phyloP scores from a whole-genome alignment of 2,797 vertebrate genomes.

The Alosa sapidissima region DNA sequence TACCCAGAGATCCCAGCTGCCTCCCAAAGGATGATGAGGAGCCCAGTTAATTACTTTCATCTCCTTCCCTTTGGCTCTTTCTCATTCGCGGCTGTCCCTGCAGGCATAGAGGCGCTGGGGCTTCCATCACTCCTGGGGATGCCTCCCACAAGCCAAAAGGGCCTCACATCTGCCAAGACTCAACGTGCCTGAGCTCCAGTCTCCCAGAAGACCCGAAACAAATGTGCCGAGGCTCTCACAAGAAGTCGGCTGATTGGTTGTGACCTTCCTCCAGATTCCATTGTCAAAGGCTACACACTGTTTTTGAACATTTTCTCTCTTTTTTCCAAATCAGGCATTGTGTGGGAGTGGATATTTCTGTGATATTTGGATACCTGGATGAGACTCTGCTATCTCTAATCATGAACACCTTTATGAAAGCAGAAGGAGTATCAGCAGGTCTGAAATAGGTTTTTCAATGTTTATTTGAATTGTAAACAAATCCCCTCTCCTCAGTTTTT shows the following conservation, averaged over 20 bases:
- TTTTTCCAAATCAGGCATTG: neutral
- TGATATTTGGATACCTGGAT: neutral
- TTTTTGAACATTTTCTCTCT: constrained; percentile 22
- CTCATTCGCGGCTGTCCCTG: neutral
- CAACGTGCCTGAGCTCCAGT: constrained; percentile 29
- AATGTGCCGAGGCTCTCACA: constrained; percentile 60
- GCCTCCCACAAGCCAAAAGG: neutral
- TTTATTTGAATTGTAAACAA: neutral
- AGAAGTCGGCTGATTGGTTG: constrained; percentile 63
- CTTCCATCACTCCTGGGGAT: neutral
- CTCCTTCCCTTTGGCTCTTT: neutral
- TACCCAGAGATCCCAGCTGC: constrained; percentile 1
- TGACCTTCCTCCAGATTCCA: constrained; percentile 62
- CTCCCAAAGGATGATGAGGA: neutral
- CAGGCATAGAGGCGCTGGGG: neutral
- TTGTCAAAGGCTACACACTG: constrained; percentile 58
- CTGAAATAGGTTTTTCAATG: neutral
- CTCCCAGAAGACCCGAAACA: constrained; percentile 66
- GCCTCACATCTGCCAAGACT: neutral
- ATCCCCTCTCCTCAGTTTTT: too few species aligned
- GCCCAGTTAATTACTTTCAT: constrained; percentile 28
- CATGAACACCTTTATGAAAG: neutral
- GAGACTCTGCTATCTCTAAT: neutral
- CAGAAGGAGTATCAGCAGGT: neutral
- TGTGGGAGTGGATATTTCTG: neutral